A percentile compares a stretch with the other conserved stretches of the same genome.
These are phyloP conservation scores for Istiophorus platypterus DNA, from an alignment of 2,113 vertebrate species.

Conservation along the genomic window DNA sequence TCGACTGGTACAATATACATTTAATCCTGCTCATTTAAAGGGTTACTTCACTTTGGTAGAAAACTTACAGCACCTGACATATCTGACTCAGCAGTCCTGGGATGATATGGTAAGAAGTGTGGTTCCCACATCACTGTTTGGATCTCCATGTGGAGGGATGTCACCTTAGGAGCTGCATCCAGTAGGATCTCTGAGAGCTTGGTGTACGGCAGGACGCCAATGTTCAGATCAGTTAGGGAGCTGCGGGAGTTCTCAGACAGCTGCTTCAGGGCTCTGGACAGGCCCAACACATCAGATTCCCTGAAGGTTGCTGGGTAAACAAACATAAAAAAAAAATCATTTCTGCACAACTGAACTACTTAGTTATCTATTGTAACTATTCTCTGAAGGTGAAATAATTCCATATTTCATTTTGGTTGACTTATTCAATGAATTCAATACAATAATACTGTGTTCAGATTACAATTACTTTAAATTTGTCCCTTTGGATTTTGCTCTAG, in stretches of 20 bases:
- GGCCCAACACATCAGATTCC: not conserved
- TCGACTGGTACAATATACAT: not conserved
- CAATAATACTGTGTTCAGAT: not conserved
- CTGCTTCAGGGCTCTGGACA: slow-evolving; percentile 48
- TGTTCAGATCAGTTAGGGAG: slow-evolving; percentile 39
- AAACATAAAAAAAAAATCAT: not conserved
- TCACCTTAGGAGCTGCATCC: slow-evolving; percentile 15
- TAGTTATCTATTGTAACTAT: not conserved
- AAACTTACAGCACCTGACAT: slow-evolving; percentile 26
- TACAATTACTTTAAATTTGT: too few relatives aligned
- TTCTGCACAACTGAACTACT: not conserved
- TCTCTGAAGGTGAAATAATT: not conserved
- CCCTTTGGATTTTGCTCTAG: too few relatives aligned
- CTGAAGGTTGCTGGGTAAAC: slow-evolving; percentile 39
- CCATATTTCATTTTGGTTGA: not conserved
- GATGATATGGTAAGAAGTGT: too few relatives aligned
- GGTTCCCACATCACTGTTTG: not conserved
- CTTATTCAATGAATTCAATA: not conserved
- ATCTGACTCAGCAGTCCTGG: not conserved
- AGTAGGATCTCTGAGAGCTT: slow-evolving; percentile 39
- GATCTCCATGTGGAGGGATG: slow-evolving; percentile 43
- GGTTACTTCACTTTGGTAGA: not conserved
- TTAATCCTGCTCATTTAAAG: not conserved
- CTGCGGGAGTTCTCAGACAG: slow-evolving; percentile 26
- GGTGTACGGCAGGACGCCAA: slow-evolving; percentile 28